Base-by-base conservation (phyloP, 2,113 vertebrate species). In the Miniopterus natalensis region DNA sequence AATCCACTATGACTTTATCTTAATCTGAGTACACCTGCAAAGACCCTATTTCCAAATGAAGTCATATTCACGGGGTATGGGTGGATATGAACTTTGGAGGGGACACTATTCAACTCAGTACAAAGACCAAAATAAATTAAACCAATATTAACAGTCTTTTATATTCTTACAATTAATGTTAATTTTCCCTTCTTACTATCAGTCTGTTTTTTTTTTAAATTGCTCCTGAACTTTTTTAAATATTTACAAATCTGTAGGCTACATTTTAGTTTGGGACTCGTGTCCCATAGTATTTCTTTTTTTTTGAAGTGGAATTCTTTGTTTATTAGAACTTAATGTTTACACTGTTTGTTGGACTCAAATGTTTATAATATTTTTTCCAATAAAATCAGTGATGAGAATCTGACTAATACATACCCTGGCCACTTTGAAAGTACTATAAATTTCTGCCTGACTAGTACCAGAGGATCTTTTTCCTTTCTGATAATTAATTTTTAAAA, bases 91-190 rank as follows among this genome's bases (percentile, higher is more conserved):
- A 53, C 42, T 92, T 71, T n/a, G n/a, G 17, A 36, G 23, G 17
- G 11, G 29, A 57, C 13, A 25, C 10, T 89, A 65, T 53, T 73
- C 55, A 89, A 73, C n/a, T 2, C 21, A 25, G 49, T 27, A 79
- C 63, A 65, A 89, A 77, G 18, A 61, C 61, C 23, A 87, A 91
- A 25, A 87, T 45, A 61, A 87, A 88, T 70, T 53, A 70, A 59
- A 68, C 9, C 55, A 83, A 36, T n/a, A 49, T n/a, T 57, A 84
- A 63, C 1, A 55, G 31, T 45, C 57, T 86, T 75, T 59, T 63
- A 3, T 55, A 57, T 70, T 57, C 47, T 87, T 51, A 36, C 1
- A 47, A 49, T 63, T 49, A 81, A 61, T 75, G 11, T 53, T 87
- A 29, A 61, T 49, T 92, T 80, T 84, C 45, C 55, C 18, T 65